Conservation (phyloP, 2,113 vertebrate genomes). For the Fregetta grallaria region DNA sequence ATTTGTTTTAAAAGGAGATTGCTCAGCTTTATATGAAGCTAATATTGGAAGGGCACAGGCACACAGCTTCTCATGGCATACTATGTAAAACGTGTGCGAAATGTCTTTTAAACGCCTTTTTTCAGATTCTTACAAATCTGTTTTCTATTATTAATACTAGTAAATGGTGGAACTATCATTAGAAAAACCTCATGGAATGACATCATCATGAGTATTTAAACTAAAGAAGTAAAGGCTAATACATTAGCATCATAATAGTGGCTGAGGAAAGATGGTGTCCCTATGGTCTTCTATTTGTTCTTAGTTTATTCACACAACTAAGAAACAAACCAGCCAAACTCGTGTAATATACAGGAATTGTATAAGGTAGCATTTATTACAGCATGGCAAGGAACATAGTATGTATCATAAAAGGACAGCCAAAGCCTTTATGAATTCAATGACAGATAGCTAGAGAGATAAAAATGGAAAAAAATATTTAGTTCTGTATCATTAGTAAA, state of each 20-base stretch:
- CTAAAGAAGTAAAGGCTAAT: background rate
- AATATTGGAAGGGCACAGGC: background rate
- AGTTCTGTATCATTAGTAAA: background rate
- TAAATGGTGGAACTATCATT: background rate
- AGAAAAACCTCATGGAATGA: background rate
- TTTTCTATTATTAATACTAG: background rate
- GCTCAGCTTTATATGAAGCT: background rate
- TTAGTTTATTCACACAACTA: background rate
- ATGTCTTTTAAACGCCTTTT: background rate
- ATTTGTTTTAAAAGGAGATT: background rate
- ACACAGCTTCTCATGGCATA: background rate
- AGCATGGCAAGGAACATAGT: background rate
- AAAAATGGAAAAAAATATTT: background rate
- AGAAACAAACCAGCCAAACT: background rate
- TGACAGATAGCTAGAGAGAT: background rate
- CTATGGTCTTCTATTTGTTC: background rate
- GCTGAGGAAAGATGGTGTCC: background rate
- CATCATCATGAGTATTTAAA: background rate
- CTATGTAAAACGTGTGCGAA: rapidly evolving
- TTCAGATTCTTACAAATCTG: background rate
- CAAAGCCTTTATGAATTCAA: background rate
- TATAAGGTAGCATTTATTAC: background rate
- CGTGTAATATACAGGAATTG: background rate
- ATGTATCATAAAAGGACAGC: background rate
- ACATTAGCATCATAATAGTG: background rate